phyloP scores from a whole-genome alignment of 1,140 invertebrate genomes.

The Drosophila murphyi region DNA sequence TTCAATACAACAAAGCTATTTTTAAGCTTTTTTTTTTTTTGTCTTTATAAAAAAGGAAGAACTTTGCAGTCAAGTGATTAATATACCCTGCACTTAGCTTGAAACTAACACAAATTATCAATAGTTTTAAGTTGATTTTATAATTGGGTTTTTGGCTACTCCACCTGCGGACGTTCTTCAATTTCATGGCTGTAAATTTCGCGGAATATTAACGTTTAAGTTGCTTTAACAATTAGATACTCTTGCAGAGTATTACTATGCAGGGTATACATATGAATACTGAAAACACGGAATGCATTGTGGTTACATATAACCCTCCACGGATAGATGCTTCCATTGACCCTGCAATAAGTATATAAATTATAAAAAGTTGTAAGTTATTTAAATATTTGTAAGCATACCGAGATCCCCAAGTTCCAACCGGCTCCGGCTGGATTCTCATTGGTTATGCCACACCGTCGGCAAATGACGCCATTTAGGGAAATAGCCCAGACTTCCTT shows the following conservation, averaged over 20 bases:
- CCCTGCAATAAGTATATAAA: conserved; percentile 57
- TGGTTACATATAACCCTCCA: conserved; percentile 73
- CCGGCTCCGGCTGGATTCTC: conserved; percentile 89
- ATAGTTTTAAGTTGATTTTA: not conserved
- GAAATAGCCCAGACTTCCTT: conserved; percentile 90
- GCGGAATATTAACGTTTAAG: too few relatives aligned
- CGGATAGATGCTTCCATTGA: conserved; percentile 79
- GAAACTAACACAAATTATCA: not conserved
- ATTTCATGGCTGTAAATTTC: too few relatives aligned
- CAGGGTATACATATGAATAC: conserved; percentile 41
- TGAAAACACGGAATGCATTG: conserved; percentile 41
- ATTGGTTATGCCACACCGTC: conserved; percentile 89
- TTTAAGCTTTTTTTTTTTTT: conserved; percentile 1
- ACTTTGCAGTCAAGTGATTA: not conserved
- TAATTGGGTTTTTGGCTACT: not conserved
- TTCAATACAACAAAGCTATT: conserved; percentile 7
- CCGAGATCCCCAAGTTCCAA: conserved; percentile 90
- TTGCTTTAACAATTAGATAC: too few relatives aligned
- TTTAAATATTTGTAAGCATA: conserved; percentile 79
- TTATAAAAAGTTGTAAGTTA: not conserved
- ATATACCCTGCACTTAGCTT: not conserved
- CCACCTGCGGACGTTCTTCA: not conserved
- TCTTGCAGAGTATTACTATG: not conserved
- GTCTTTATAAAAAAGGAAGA: not conserved
- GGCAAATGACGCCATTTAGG: conserved; percentile 89